Conservation (phyloP, 53 echinoderm and acorn worm genomes). For the Echinarachnius parma region DNA sequence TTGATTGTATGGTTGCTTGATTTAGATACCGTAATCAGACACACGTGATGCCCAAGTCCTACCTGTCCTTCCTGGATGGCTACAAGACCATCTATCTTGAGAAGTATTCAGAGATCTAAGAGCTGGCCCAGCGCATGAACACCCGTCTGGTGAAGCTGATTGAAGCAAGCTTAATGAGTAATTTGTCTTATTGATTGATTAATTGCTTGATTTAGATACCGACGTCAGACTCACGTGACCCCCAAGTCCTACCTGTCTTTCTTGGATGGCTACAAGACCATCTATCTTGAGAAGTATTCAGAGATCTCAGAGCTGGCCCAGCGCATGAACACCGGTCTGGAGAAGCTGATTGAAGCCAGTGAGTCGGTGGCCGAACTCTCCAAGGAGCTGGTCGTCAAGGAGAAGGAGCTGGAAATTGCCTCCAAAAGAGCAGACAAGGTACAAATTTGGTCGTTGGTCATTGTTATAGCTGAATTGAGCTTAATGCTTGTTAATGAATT, state of each 20-base stretch:
- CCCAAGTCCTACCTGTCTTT: slow-evolving; percentile 99
- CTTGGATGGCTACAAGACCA: slow-evolving; percentile 93
- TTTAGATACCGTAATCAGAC: too few species aligned
- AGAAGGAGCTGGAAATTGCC: slow-evolving; percentile 93
- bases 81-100: too few species aligned
- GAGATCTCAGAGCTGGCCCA: slow-evolving; percentile 80
- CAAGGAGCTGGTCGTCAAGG: slow-evolving; percentile 82
- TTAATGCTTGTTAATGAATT: too few species aligned
- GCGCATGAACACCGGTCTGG: slow-evolving; percentile 98
- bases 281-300: slow-evolving; percentile 84
- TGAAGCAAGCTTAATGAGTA: too few species aligned
- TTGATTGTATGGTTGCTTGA: too few species aligned
- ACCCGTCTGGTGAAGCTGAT: too few species aligned
- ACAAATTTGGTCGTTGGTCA: slow-evolving; percentile 89
- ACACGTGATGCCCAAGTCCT: too few species aligned
- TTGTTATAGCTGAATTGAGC: slow-evolving; percentile 94
- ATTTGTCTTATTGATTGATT: too few species aligned
- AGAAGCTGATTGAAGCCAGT: slow-evolving; percentile 96
- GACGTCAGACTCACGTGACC: slow-evolving; percentile 97
- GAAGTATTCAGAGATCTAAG: too few species aligned
- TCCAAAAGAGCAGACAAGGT: slow-evolving; percentile 96
- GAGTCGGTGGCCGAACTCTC: slow-evolving; percentile 91
- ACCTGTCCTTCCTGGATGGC: too few species aligned
- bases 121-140: too few species aligned
- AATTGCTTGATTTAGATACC: slow-evolving; percentile 63